phyloP scores from a whole-genome alignment of 1,140 invertebrate genomes.

The Meloidogyne chitwoodi region DNA sequence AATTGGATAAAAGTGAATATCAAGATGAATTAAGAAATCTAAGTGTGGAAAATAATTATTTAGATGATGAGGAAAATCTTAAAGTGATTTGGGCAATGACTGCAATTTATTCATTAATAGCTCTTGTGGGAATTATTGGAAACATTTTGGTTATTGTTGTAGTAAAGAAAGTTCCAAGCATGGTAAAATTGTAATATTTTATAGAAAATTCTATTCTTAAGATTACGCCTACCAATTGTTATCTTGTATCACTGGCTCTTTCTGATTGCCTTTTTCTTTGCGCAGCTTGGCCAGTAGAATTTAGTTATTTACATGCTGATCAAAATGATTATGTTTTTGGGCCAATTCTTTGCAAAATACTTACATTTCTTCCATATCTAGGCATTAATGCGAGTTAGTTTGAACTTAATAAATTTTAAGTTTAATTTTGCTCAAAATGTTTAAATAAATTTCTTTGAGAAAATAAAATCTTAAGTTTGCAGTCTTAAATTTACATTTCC shows the following conservation, averaged over 20 bases:
- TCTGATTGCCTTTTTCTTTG: constrained; percentile 68
- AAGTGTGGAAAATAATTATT: not conserved
- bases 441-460: not conserved
- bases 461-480: too few relatives aligned
- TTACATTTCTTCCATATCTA: constrained; percentile 69
- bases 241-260: constrained; percentile 67
- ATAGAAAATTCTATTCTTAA: constrained; percentile 63
- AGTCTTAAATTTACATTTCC: too few relatives aligned
- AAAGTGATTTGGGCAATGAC: constrained; percentile 60
- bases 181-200: constrained; percentile 39
- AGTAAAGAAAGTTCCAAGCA: constrained; percentile 52
- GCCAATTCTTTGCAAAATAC: constrained; percentile 65
- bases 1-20: not conserved
- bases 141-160: constrained; percentile 64
- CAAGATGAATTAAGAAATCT: not conserved
- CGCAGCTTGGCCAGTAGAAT: constrained; percentile 66
- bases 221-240: constrained; percentile 69
- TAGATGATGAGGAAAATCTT: not conserved
- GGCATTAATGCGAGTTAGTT: constrained; percentile 63
- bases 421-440: not conserved
- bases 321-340: constrained; percentile 68
- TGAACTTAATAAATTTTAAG: constrained; percentile 61
- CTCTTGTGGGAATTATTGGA: constrained; percentile 65
- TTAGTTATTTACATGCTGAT: constrained; percentile 66
- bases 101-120: constrained; percentile 65